Evolutionary conservation across 2,888 invertebrate species (phyloP), one percentile per base, ranked within the genome.

Genomic region (Neoascia interrupta): DNA sequence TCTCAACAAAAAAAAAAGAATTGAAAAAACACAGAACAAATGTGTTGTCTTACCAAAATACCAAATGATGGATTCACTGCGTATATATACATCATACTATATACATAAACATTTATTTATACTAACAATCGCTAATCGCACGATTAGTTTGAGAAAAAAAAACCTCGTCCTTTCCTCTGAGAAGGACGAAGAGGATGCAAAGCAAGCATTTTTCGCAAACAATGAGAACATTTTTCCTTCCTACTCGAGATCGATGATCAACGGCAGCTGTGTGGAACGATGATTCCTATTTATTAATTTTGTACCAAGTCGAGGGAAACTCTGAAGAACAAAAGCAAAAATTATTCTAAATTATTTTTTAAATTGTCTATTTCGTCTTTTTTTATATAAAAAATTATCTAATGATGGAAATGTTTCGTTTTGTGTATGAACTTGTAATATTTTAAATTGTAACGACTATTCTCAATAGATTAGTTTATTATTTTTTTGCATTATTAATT

Each of bases 201-300:
- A n/a, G n/a, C n/a, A n/a, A n/a, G n/a, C n/a, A n/a, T n/a, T n/a
- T n/a, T n/a, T 6, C n/a, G n/a, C 8, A 31, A 18, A 61, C 47
- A 36, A 56, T 73, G 79, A 73, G 61, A 79, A 79, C 79, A 66
- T 72, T 58, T 76, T 76, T 72, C 54, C 72, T 72, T 49, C 36
- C 31, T 41, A 73, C 19, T 26, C 21, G 54, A 37, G 58, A 72
- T 45, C 43, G 45, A 63, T 16, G 51, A 51, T 70, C 70, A 51
- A 31, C 58, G 8, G 70, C 76, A 72, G 58, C 64, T 66, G n/a
- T 31, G 37, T 34, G 56, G 49, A 73, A 51, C 37, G 37, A 58
- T 18, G 21, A 56, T 49, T 47, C 54, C 53, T 58, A 34, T 10
- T 0, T 18, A 21, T 21, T 37, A 16, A 5, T 39, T 36, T 16